These are phyloP conservation scores for Xiphorhynchus elegans DNA, from an alignment of 2,113 vertebrate species.

Conservation along the genomic window DNA sequence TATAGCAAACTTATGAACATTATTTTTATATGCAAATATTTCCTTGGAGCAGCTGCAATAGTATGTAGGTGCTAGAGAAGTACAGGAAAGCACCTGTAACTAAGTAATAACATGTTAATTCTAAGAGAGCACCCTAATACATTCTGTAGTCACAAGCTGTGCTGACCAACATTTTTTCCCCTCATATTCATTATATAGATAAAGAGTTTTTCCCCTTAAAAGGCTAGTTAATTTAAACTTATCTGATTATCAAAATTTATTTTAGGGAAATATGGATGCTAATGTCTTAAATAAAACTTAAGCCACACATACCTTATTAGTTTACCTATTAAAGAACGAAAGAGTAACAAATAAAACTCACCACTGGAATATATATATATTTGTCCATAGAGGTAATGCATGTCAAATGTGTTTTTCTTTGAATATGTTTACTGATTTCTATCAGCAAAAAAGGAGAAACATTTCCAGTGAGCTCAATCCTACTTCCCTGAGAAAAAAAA, in stretches of 20 bases:
- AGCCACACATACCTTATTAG: neutral
- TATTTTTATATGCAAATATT: neutral
- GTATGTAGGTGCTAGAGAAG: neutral
- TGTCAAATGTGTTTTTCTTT: neutral
- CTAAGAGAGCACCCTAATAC: neutral
- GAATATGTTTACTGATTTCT: neutral
- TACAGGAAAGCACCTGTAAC: neutral
- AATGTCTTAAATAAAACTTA: neutral
- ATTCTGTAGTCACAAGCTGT: neutral
- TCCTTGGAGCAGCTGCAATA: neutral
- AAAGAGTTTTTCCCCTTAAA: neutral
- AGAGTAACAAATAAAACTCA: neutral
- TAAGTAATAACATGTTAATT: neutral
- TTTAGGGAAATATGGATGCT: neutral
- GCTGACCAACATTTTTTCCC: neutral
- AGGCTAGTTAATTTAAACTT: neutral
- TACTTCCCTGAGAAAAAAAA: conserved; percentile 2
- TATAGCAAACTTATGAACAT: neutral
- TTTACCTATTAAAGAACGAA: neutral
- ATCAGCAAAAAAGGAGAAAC: neutral
- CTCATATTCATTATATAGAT: neutral
- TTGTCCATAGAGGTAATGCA: neutral
- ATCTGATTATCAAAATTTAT: neutral
- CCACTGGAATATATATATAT: neutral
- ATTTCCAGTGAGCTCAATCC: conserved; percentile 5